These are phyloP conservation scores for Prenolepis imparis DNA, from an alignment of 2,888 invertebrate genomes.

Conservation along the genomic window DNA sequence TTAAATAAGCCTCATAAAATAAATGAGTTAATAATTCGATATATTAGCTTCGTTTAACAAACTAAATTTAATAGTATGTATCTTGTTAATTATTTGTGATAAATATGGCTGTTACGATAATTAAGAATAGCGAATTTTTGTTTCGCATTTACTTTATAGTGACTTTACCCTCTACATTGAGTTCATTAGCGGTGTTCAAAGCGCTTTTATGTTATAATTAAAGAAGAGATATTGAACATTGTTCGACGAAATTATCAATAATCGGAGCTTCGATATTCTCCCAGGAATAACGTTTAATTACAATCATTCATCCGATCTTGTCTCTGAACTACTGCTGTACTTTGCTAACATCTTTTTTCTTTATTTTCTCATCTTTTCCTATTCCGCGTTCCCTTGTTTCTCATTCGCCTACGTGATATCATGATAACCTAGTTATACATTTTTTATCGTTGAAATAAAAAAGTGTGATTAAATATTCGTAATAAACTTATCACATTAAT, in stretches of 20 bases:
- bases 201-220: constrained; percentile 25
- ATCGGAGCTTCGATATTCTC: constrained; percentile 21
- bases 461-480: not conserved
- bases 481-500: not conserved
- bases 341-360: constrained; percentile 12
- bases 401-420: constrained; percentile 4
- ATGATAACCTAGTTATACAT: constrained; percentile 33
- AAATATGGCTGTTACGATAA: not conserved
- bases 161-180: not conserved
- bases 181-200: constrained; percentile 30
- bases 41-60: not conserved
- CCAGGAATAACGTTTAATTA: constrained; percentile 46
- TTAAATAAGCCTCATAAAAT: not conserved
- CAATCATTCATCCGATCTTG: constrained; percentile 17
- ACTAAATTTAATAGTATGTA: not conserved
- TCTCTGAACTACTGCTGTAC: constrained; percentile 16
- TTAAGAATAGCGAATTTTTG: constrained; percentile 7
- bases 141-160: not conserved
- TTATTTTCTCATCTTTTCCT: constrained; percentile 40
- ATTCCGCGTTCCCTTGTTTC: constrained; percentile 4
- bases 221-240: constrained; percentile 36
- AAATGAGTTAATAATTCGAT: not conserved
- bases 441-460: not conserved
- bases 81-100: not conserved
- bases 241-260: constrained; percentile 34